Base-by-base conservation (phyloP, 2,113 vertebrate species). In the Pardalotus punctatus region DNA sequence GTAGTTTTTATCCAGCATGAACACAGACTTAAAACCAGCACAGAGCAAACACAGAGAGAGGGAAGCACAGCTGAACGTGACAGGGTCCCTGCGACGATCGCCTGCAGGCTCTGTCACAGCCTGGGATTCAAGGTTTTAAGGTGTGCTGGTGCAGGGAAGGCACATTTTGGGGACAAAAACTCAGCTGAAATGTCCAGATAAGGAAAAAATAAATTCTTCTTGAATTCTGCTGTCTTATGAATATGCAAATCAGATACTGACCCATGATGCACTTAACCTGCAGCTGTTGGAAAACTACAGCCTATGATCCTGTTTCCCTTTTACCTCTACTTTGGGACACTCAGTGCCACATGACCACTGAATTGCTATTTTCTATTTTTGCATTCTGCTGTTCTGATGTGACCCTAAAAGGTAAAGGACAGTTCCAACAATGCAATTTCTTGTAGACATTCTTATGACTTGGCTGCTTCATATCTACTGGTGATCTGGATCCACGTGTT, bases 141-240 rank as follows among this genome's bases (percentile, higher is more conserved):
- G 17, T 53, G 33, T 78, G 10, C 18, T 73, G 7, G 7, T 2
- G 31, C 18, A 60, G 36, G 43, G 14, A 71, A 84, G 14, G 17
- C 20, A 38, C 2, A 61, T 60, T 16, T 0, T 58, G 35, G 20
- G 4, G 28, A 50, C 56, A 43, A 20, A 35, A 9, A 0, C 45
- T 53, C 45, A 38, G 2, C 8, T 24, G 42, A 48, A 54, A 13
- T 8, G 9, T 45, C 78, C 29, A 38, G 15, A 3, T 17, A 9
- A 66, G 5, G 3, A 53, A 61, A 47, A 69, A 27, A 28, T 11
- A 33, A 12, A 20, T 66, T 35, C 7, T 17, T 80, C 16, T n/a
- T 92, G 97, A 54, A 97, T 97, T 62, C 97, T 97, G 15, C 31
- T 76, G 10, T 43, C 43, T 65, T 56, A 5, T 3, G 12, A 45